Evolutionary conservation across 1,140 invertebrate genomes (phyloP), one percentile per base, ranked within the genome.

Genomic region (Drosophila santomea): DNA sequence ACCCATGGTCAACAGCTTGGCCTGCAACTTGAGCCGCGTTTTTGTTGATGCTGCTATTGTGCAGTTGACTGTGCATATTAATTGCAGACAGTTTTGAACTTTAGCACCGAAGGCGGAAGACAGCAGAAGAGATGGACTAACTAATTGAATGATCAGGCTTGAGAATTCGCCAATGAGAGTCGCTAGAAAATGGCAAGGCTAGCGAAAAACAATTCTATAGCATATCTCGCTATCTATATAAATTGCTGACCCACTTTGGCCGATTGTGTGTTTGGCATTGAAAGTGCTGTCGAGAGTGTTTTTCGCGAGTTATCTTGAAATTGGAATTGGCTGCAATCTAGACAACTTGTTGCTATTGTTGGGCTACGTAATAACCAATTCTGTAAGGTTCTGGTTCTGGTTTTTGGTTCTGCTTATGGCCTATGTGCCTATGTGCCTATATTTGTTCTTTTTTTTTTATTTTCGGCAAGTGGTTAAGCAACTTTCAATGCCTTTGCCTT

Each of bases 391-490:
- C 60, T 80, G 54, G 56, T 47, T 38, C 48, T 68, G 52, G 20
- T 20, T 74, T 74, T 60, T 80, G 54, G 56, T 47, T 38, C 48
- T 68, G 52, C 59, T 38, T 76, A 41, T 48, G 17, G 32, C 32
- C 32, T 10, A 8, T 8, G 32, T 32, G 32, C 32, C 32, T 10
- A 8, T 8, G 32, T 32, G 2, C 51, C 23, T 6, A 14, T 41
- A 15, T 47, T 23, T n/a, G 25, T 54, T 47, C 35, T 66, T 14
- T 44, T 17, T 66, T 14, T 44, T 17, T 45, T 73, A 51, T 64
- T 76, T 88, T 83, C 82, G 80, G 85, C 84, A 84, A 89, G 84
- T 90, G 80, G 84, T 80, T 89, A 63, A 69, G 81, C 84, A 89
- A 89, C 84, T 89, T 84, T 89, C 84, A 89, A 84, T 89, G 79